Conservation (phyloP, 2,797 vertebrate species). For the Pogoniulus pusillus region DNA sequence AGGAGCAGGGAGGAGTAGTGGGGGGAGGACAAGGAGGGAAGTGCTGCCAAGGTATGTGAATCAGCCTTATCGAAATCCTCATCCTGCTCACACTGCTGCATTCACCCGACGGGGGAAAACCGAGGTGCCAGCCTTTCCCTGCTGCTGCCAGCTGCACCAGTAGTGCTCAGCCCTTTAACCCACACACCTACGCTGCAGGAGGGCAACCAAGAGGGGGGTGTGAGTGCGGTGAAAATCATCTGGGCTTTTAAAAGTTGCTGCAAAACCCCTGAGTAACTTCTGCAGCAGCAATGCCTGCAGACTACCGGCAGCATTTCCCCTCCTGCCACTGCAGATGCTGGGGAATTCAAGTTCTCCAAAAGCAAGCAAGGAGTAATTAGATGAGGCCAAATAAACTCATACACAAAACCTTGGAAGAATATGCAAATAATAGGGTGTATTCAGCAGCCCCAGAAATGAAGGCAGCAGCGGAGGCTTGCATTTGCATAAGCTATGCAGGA, state of each 20-base stretch:
- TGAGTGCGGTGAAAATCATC: neutral
- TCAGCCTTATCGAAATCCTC: constrained; percentile 16
- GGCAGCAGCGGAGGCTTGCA: neutral
- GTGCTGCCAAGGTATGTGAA: constrained; percentile 1
- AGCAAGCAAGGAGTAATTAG: constrained; percentile 35
- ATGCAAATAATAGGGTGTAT: constrained; percentile 60
- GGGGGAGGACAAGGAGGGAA: neutral
- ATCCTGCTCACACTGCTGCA: constrained; percentile 25
- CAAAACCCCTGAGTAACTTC: constrained; percentile 14
- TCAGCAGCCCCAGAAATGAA: constrained; percentile 26
- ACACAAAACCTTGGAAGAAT: constrained; percentile 42
- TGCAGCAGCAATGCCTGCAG: constrained; percentile 15
- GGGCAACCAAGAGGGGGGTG: neutral
- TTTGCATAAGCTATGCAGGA: constrained; percentile 48
- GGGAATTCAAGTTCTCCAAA: constrained; percentile 60
- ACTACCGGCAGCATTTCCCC: neutral
- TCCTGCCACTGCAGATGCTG: neutral
- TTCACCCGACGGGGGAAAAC: neutral
- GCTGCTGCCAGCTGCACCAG: neutral
- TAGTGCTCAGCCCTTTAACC: neutral
- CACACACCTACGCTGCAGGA: neutral
- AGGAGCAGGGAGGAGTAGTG: neutral
- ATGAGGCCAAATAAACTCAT: constrained; percentile 48
- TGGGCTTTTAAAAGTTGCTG: constrained; percentile 31
- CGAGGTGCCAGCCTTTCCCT: neutral